Evolutionary conservation across 2,113 vertebrate genomes (phyloP), one percentile per base, ranked within the genome.

Genomic region (Apeltes quadracus): DNA sequence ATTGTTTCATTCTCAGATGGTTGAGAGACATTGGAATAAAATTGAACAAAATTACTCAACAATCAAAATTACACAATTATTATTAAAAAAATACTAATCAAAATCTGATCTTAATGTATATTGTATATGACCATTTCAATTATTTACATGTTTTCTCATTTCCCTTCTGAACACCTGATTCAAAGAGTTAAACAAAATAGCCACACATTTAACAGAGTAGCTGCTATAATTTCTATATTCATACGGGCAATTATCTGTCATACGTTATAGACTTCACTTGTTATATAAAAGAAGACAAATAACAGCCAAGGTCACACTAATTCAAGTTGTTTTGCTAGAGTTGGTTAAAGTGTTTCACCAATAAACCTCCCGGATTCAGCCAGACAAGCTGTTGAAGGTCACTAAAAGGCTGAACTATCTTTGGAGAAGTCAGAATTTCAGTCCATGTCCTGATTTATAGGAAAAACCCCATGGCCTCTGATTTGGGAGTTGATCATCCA

Each of bases 301-400:
- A 14, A 14, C 50, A 39, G 12, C 23, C 2, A 38, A 27, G 13
- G 20, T n/a, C 8, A 56, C 10, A 32, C 7, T 18, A 59, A 18
- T 27, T 15, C 38, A n/a, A 22, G 20, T 46, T 66, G 46, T 20
- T 76, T 76, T 54, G 48, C 32, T 72, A 32, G 75, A 23, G 62
- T 58, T 72, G 34, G 34, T 22, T 72, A 81, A 84, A 64, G 61
- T 73, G 66, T 83, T 76, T 50, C 36, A 36, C 27, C 91, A 90
- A 93, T 78, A 82, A 86, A 88, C 78, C 89, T 88, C 81, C 70
- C 72, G 80, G 69, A 92, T 84, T 90, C 72, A 79, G 69, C 34
- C 75, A 85, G 84, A 84, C 76, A 63, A 90, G 88, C 29, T 50
- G 61, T 41, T 78, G 72, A 34, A 36, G 61, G 62, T 69, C 76